Base-by-base conservation (phyloP, 2,888 invertebrate species). In the Cryptops parisi region DNA sequence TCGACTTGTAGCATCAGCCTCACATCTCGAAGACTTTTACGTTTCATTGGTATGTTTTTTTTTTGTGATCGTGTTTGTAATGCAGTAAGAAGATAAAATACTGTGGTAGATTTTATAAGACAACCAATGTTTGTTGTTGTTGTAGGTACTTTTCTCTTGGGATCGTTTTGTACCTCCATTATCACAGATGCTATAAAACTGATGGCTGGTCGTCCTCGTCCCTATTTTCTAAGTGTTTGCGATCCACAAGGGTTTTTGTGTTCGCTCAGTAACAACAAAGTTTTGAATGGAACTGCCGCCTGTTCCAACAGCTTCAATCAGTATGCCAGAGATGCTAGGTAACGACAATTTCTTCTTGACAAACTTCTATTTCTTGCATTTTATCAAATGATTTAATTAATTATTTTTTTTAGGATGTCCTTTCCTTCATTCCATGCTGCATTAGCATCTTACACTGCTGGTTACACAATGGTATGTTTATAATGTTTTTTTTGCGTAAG, bases 341-440 rank as follows among this genome's bases (percentile, higher is more conserved):
- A 23, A 41, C n/a, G 9, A 44, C 24, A 6, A 17, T 23, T 6
- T 6, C 19, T 15, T 17, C 15, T 12, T 6, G 15, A 23, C 6
- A 25, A 4, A 21, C 9, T 3, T 23, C 5, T 12, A 9, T 23
- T 6, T 9, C 6, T 44, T 2, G 6, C 44, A 44, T 19, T 15
- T 3, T 12, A 9, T n/a, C n/a, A 33, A 6, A 33, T 33, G 33
- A 9, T 33, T 33, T 33, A 33, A 33, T 33, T 33, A 33, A 15
- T 15, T 33, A 33, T 33, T 15, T 33, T 33, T 33, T 33, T 33
- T 43, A 55, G 55, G 22, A 22, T 55, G 46, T 55, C 55, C 5
- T 55, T 55, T 39, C 55, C 55, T 9, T 54, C 50, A 3, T 55
- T 47, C 46, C 54, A 55, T 41, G 53, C 55, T 19, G 26, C 55